These are phyloP conservation scores for Agrypnus murinus DNA, from an alignment of 2,888 invertebrate species.

Conservation along the genomic window DNA sequence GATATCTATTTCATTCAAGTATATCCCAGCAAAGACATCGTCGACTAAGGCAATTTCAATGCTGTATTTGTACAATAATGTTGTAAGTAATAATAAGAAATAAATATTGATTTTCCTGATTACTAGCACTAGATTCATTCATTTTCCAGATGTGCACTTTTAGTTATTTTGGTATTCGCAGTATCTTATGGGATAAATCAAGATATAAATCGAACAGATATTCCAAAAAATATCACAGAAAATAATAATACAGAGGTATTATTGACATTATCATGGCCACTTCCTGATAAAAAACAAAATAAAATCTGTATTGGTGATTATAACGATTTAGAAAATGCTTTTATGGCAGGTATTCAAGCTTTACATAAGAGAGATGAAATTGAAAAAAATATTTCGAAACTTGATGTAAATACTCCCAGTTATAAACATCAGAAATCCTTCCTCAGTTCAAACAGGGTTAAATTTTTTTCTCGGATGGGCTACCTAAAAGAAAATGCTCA, in stretches of 20 bases:
- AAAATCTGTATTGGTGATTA: conserved; percentile 49
- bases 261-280: conserved; percentile 43
- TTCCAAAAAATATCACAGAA: conserved; percentile 4
- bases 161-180: conserved; percentile 55
- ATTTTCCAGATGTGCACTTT: conserved; percentile 58
- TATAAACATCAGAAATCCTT: conserved; percentile 82
- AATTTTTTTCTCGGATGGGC: conserved; percentile 79
- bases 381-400: conserved; percentile 73
- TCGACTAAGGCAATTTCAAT: conserved; percentile 78
- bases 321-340: conserved; percentile 72
- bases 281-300: conserved; percentile 54
- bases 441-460: conserved; percentile 77
- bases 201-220: conserved; percentile 6
- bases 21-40: conserved; percentile 72
- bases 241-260: conserved; percentile 40
- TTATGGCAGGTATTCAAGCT: conserved; percentile 75
- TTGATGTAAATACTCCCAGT: conserved; percentile 76
- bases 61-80: conserved; percentile 80
- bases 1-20: conserved; percentile 74
- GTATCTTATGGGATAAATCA: conserved; percentile 45
- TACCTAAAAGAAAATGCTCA: conserved; percentile 83
- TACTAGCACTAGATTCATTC: neutral
- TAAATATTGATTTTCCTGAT: no score
- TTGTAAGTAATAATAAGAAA: conserved; percentile 75
- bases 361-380: conserved; percentile 74